These are phyloP conservation scores for Tipula confusa DNA, from an alignment of 2,888 invertebrate species.

Conservation along the genomic window DNA sequence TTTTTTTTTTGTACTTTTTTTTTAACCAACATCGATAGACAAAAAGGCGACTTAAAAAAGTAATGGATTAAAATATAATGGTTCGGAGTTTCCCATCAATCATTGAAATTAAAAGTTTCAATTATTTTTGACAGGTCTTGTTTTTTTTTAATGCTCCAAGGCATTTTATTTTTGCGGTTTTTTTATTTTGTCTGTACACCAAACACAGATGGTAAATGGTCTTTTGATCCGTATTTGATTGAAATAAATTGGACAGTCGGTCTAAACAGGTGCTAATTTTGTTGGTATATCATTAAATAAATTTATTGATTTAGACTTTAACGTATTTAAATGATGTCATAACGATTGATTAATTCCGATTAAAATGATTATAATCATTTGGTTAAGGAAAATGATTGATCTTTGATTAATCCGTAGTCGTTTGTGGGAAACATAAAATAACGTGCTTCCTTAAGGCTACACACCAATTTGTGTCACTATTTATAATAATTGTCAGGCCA, in stretches of 20 bases:
- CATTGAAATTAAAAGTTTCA: neutral
- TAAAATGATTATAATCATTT: neutral
- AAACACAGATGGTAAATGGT: neutral
- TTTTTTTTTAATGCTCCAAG: neutral
- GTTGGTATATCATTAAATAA: neutral
- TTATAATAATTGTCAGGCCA: too few species aligned
- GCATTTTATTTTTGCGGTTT: neutral
- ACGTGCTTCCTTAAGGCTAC: too few species aligned
- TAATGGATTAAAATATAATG: neutral
- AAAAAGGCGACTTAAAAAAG: neutral
- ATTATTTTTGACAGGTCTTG: neutral
- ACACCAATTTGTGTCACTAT: too few species aligned
- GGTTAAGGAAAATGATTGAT: neutral
- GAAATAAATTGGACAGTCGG: neutral
- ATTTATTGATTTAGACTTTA: neutral
- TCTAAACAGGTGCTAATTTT: constrained; percentile 1
- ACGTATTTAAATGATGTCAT: neutral
- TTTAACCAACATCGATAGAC: neutral
- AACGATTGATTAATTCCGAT: neutral
- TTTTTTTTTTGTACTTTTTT: neutral
- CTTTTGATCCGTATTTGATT: neutral
- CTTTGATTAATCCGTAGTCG: neutral
- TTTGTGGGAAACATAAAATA: neutral
- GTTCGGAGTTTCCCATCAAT: neutral
- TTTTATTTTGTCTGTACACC: neutral